Evolutionary conservation across 1,140 invertebrate genomes (phyloP), one percentile per base, ranked within the genome.

Genomic region (Apocrypta bakeri): DNA sequence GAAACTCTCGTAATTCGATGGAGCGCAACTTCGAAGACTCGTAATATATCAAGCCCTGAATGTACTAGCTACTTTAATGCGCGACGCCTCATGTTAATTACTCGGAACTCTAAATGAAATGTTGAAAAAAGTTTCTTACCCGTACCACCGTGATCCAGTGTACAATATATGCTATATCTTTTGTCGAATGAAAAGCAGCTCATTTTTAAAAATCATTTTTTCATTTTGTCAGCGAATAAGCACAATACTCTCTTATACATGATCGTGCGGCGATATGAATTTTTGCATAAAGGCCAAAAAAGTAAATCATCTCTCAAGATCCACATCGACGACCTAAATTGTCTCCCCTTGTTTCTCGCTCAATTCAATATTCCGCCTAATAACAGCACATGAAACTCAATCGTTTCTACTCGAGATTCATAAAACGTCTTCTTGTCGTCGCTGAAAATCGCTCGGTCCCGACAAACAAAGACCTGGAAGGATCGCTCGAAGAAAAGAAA

Each of bases 11-110:
- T 80, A 80, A 80, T 80, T 64, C 33, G 56, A 73, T 73, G 37
- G 7, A 31, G 56, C 61, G 79, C 33, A 73, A 80, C 68, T 80
- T 80, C 27, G 24, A 80, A 24, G 48, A 72, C 79, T 80, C 24
- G 42, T 14, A 69, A 42, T 80, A n/a, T 40, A 80, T 33, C 69
- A 24, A 33, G 40, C 61, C 14, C 27, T 25, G 56, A 80, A 80
- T 73, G 69, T 63, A 80, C 31, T 33, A 40, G 56, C 56, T 80
- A 29, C 48, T 63, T 80, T n/a, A 80, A 24, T 42, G n/a, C 31
- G 17, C 9, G 69, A 72, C 42, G 25, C 72, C 33, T 37, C 63
- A 72, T 63, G 72, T 71, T 48, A 71, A 80, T 73, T 33, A n/a
- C 21, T 21, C 48, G 33, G 7, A 56, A 56, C 14, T 21, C 17